A percentile compares a stretch with the other conserved stretches of the same genome.
Evolutionary conservation across 30 jellyfish, hydroid and myxozoan species (phyloP).

Genomic region (Turritopsis dohrnii): DNA sequence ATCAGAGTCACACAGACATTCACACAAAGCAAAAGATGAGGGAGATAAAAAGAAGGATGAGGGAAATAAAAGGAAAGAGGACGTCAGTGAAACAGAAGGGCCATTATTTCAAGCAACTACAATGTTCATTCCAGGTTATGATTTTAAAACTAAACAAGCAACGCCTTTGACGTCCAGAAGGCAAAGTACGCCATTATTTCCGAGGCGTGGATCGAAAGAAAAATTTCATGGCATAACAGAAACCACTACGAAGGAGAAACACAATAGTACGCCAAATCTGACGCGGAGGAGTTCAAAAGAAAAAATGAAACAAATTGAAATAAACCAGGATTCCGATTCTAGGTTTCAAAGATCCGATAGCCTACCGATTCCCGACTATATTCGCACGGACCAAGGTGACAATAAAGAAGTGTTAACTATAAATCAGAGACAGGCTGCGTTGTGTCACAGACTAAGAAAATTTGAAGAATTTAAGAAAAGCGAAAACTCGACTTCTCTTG

Average conservation of each 20-base stretch:
- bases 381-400: neutral
- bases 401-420: neutral
- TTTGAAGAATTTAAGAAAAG: slow-evolving; percentile 10
- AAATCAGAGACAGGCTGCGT: neutral
- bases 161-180: slow-evolving; percentile 9
- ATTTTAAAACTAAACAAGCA: slow-evolving; percentile 13
- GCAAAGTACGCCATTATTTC: slow-evolving; percentile 3
- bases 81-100: neutral
- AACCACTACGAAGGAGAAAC: neutral
- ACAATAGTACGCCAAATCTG: slow-evolving; percentile 12
- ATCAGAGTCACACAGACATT: slow-evolving; percentile 4
- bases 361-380: neutral
- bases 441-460: neutral
- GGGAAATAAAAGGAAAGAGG: neutral
- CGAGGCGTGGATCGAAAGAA: slow-evolving; percentile 8
- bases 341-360: slow-evolving; percentile 1
- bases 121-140: slow-evolving; percentile 19
- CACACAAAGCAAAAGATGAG: neutral
- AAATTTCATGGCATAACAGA: neutral
- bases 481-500: neutral
- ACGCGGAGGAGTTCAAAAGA: slow-evolving; percentile 16
- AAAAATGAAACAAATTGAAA: neutral
- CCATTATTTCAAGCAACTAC: slow-evolving; percentile 27
- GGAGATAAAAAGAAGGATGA: neutral
- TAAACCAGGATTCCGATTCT: neutral